Evolutionary conservation across 2,113 vertebrate genomes (phyloP), one percentile per base, ranked within the genome.

Genomic region (Pollachius pollachius): DNA sequence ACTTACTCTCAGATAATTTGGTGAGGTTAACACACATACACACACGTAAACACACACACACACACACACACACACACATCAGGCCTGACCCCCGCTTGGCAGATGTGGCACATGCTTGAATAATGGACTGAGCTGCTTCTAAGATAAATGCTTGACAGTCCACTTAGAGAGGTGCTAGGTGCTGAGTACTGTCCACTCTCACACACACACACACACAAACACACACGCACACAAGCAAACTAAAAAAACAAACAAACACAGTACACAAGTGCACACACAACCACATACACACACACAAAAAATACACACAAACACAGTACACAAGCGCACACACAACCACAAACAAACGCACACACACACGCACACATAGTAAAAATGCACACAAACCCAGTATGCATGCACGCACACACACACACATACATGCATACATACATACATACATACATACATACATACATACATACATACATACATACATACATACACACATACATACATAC

Each of bases 81-180:
- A 64, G 64, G 72, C 54, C 70, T 73, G 73, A 77, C 72, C 74
- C 64, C 68, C 69, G 37, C 48, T 68, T 70, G 70, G 73, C 68
- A 75, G 74, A 77, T 73, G 75, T 77, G 82, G 81, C 81, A 80
- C 72, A 59, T 30, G 73, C 64, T 67, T 76, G 76, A 84, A 78
- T 81, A 84, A 82, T 75, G 78, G 70, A 68, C 74, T 77, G 57
- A 72, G 66, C 79, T 68, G 76, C 78, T 77, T 65, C 75, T 80
- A 83, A 76, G 76, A 79, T 81, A 84, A 85, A 82, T 78, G 79
- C 74, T 77, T 71, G 68, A 81, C 81, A 70, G 54, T 73, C 70
- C 77, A 78, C 74, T 84, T 79, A 76, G 56, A 52, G 27, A 34
- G 11, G 54, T 52, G 67, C 70, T 70, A 59, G 64, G 77, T 73